Conservation (phyloP, 2,113 vertebrate genomes). For the Microcebus murinus region DNA sequence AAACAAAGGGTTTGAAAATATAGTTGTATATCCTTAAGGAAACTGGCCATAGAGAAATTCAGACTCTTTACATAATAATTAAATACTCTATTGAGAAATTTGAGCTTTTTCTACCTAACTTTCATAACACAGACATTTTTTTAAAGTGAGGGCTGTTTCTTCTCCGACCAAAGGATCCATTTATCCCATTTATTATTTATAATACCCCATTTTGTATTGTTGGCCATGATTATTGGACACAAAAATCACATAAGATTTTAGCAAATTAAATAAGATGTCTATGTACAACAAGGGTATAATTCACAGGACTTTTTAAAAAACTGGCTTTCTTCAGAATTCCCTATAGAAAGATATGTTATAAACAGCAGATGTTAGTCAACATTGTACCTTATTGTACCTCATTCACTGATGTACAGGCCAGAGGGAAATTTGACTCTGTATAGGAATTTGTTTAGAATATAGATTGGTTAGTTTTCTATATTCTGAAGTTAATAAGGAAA, state of each 20-base stretch:
- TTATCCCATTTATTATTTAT: constrained; percentile 2
- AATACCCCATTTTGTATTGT: neutral
- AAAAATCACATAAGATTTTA: constrained; percentile 23
- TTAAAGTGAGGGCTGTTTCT: neutral
- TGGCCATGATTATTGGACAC: neutral
- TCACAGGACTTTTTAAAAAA: neutral
- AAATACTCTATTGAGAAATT: neutral
- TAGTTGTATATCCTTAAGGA: neutral
- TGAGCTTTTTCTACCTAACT: neutral
- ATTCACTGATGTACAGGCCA: neutral
- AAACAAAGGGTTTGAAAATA: constrained; percentile 19
- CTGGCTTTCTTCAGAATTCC: neutral
- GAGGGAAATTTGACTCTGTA: neutral
- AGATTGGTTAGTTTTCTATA: neutral
- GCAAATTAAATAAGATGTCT: neutral
- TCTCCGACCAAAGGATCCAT: neutral
- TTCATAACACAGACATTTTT: constrained; percentile 17
- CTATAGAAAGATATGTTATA: neutral
- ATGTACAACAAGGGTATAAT: neutral
- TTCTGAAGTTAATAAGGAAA: constrained; percentile 13
- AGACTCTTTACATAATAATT: neutral
- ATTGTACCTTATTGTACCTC: neutral
- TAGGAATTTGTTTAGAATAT: constrained; percentile 12
- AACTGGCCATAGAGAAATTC: neutral
- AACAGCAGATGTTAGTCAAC: neutral